phyloP scores from a whole-genome alignment of 30 jellyfish, hydroid and myxozoan genomes.

The Hydractinia echinata region DNA sequence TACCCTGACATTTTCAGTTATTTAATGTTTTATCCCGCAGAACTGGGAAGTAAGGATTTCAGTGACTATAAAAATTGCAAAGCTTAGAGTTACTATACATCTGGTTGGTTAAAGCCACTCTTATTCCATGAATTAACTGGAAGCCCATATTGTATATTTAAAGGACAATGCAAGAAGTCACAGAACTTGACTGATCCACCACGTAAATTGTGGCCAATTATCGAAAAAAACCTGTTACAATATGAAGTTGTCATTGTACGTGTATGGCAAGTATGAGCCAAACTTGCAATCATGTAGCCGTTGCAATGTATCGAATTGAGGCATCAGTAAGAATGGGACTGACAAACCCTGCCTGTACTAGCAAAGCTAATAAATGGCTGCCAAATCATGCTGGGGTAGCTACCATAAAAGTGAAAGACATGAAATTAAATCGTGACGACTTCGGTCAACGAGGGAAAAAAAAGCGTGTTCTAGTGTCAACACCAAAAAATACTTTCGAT shows the following conservation, averaged over 20 bases:
- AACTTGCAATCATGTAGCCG: slow-evolving; percentile 61
- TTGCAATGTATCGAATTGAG: slow-evolving; percentile 56
- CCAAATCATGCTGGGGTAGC: slow-evolving; percentile 39
- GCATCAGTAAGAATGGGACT: slow-evolving; percentile 58
- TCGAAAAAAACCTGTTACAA: slow-evolving; percentile 21
- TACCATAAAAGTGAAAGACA: too few relatives aligned
- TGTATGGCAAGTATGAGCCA: slow-evolving; percentile 73
- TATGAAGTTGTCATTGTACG: slow-evolving; percentile 37
- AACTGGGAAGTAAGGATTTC: too few relatives aligned
- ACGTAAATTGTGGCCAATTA: slow-evolving; percentile 39
- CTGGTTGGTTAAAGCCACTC: too few relatives aligned
- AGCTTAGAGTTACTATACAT: too few relatives aligned
- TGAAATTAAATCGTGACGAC: slow-evolving; percentile 16
- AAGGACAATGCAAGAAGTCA: too few relatives aligned
- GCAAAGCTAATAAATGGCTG: slow-evolving; percentile 42
- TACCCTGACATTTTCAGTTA: too few relatives aligned
- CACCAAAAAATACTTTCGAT: slow-evolving; percentile 36
- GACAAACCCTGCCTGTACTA: slow-evolving; percentile 55
- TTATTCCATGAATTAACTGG: too few relatives aligned
- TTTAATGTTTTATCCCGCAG: too few relatives aligned
- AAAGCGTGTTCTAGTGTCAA: slow-evolving; percentile 19
- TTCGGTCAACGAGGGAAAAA: slow-evolving; percentile 27
- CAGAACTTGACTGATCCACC: slow-evolving; percentile 45
- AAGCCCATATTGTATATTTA: too few relatives aligned
- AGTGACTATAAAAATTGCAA: too few relatives aligned